phyloP scores from a whole-genome alignment of 2,113 vertebrate species.

The Menidia beryllina region DNA sequence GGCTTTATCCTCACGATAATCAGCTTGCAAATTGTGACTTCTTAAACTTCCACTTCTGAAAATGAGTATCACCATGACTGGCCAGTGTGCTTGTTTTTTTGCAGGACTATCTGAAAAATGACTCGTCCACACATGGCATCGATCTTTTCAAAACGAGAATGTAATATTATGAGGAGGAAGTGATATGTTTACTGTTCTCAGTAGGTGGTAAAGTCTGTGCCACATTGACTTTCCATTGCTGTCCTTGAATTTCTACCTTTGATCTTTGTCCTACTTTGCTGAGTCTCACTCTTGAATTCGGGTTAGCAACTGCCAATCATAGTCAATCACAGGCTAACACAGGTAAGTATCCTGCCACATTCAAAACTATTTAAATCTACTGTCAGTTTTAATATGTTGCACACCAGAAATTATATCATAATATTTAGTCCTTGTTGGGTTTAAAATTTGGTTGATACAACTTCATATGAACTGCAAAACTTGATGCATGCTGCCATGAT shows the following conservation, averaged over 20 bases:
- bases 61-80: constrained; percentile 18
- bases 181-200: constrained; percentile 8
- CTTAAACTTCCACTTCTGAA: constrained; percentile 13
- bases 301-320: background rate
- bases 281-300: background rate
- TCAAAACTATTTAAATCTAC: no score
- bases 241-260: constrained; percentile 15
- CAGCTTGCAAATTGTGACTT: constrained; percentile 27
- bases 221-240: background rate
- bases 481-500: background rate
- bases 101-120: constrained; percentile 2
- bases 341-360: no score
- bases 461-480: background rate
- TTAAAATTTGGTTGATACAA: background rate
- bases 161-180: constrained; percentile 17
- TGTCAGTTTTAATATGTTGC: no score
- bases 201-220: background rate
- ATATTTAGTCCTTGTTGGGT: no score
- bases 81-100: constrained; percentile 13
- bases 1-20: constrained; percentile 36
- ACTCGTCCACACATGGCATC: constrained; percentile 5
- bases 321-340: no score
- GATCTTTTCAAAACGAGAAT: constrained; percentile 12
- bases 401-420: no score
- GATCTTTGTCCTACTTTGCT: constrained; percentile 1